A percentile compares a stretch with the other conserved stretches of the same genome.
phyloP scores from a whole-genome alignment of 2,797 vertebrate species.

The Champsocephalus esox region DNA sequence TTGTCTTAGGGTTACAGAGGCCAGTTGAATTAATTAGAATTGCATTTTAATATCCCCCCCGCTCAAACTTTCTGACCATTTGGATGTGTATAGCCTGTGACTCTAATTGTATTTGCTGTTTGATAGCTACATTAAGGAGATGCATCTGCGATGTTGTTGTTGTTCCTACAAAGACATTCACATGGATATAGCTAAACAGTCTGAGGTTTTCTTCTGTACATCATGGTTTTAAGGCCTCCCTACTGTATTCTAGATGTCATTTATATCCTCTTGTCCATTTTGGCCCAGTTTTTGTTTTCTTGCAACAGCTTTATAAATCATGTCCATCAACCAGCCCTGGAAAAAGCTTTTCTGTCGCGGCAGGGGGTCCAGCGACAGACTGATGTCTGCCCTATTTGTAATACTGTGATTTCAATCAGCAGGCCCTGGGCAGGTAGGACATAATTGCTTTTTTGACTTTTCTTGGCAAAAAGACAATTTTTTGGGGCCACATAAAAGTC shows the following conservation, averaged over 20 bases:
- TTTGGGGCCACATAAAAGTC: conserved; percentile 33
- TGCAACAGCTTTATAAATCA: conserved; percentile 61
- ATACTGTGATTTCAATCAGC: conserved; percentile 57
- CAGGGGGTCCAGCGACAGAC: conserved; percentile 47
- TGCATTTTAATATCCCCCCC: conserved; percentile 87
- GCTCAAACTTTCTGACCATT: conserved; percentile 74
- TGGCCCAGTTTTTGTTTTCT: conserved; percentile 43
- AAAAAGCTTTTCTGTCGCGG: conserved; percentile 59
- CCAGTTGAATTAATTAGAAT: conserved; percentile 94
- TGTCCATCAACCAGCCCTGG: conserved; percentile 53
- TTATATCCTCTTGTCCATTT: conserved; percentile 43
- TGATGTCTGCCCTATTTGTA: conserved; percentile 51
- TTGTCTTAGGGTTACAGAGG: conserved; percentile 89
- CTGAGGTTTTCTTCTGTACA: neutral
- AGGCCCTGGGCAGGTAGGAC: conserved; percentile 44
- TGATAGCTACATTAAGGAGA: conserved; percentile 56
- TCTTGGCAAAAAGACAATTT: conserved; percentile 23
- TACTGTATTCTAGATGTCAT: conserved; percentile 24
- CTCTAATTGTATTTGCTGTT: conserved; percentile 64
- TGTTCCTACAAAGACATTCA: neutral
- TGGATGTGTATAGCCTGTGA: conserved; percentile 46
- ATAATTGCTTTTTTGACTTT: conserved; percentile 43
- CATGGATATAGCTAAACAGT: neutral
- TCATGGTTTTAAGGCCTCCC: conserved; percentile 1
- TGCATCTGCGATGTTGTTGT: conserved; percentile 47